These are phyloP conservation scores for Hartigia nigra DNA, from an alignment of 2,888 invertebrate genomes.

Conservation along the genomic window DNA sequence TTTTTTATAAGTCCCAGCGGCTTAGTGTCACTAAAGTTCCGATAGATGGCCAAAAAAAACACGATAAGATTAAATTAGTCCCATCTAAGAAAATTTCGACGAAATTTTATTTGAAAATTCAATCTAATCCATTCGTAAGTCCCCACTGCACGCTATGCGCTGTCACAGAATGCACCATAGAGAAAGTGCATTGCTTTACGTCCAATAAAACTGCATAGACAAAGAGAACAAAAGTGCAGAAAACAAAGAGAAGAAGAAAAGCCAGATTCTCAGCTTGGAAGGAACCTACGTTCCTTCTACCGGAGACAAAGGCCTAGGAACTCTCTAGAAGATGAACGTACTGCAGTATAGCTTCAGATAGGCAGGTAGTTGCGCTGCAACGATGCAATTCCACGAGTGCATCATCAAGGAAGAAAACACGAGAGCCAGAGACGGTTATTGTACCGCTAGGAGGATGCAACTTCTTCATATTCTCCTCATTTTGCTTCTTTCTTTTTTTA, in stretches of 20 bases:
- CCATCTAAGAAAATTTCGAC: neutral
- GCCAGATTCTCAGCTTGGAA: neutral
- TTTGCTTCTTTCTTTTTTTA: constrained; percentile 28
- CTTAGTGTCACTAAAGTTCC: neutral
- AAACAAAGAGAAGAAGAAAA: neutral
- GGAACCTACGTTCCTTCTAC: neutral
- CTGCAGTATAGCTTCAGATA: neutral
- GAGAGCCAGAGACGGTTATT: constrained; percentile 19
- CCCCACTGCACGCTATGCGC: neutral
- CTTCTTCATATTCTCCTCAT: constrained; percentile 18
- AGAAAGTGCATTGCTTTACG: neutral
- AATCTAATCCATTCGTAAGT: neutral
- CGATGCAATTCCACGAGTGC: neutral
- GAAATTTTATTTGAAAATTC: neutral
- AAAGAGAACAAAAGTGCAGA: neutral
- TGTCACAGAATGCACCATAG: neutral
- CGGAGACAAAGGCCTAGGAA: neutral
- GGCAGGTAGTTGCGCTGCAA: neutral
- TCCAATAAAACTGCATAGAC: neutral
- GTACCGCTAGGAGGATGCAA: constrained; percentile 21
- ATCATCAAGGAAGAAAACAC: neutral
- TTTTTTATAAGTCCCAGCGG: neutral
- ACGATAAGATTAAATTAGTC: neutral
- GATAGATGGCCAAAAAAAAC: neutral
- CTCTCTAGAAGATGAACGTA: neutral